phyloP scores from a whole-genome alignment of 2,797 vertebrate species.

The Fistularia commersonii region DNA sequence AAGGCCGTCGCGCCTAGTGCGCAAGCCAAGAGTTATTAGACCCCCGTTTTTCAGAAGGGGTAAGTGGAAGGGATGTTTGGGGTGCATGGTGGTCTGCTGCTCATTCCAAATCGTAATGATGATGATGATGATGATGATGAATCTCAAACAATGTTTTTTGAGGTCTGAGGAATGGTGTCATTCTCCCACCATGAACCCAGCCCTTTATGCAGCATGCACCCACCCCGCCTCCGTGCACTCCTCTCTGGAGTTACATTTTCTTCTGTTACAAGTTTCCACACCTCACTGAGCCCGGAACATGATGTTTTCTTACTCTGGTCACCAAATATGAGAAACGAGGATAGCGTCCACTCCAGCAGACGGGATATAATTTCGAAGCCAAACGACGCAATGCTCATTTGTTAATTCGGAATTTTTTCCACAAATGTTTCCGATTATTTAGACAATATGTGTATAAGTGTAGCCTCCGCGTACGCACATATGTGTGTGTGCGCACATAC shows the following conservation, averaged over 20 bases:
- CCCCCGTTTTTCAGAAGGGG: slow-evolving; percentile 75
- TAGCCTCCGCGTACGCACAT: slow-evolving; percentile 21
- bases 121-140: slow-evolving; percentile 40
- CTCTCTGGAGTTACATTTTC: slow-evolving; percentile 50
- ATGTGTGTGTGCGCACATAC: slow-evolving; percentile 15
- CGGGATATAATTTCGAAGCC: neutral
- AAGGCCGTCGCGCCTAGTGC: slow-evolving; percentile 62
- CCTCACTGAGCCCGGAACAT: slow-evolving; percentile 56
- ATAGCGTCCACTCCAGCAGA: slow-evolving; percentile 3
- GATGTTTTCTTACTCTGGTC: slow-evolving; percentile 25
- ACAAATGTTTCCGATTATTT: neutral
- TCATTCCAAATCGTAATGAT: slow-evolving; percentile 49
- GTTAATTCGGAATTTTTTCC: slow-evolving; percentile 1
- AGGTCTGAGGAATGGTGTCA: slow-evolving; percentile 55
- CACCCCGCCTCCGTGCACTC: slow-evolving; percentile 45
- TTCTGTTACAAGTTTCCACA: slow-evolving; percentile 41
- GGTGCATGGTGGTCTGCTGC: slow-evolving; percentile 74
- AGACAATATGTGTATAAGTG: slow-evolving; percentile 14
- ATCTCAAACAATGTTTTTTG: slow-evolving; percentile 43
- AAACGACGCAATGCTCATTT: slow-evolving; percentile 2
- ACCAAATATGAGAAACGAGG: slow-evolving; percentile 36
- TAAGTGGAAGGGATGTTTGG: slow-evolving; percentile 62
- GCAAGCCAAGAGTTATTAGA: slow-evolving; percentile 71
- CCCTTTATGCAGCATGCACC: slow-evolving; percentile 60
- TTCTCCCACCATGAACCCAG: slow-evolving; percentile 49